Evolutionary conservation across 2,888 invertebrate genomes (phyloP).

Genomic region (Lochmaea crataegi): DNA sequence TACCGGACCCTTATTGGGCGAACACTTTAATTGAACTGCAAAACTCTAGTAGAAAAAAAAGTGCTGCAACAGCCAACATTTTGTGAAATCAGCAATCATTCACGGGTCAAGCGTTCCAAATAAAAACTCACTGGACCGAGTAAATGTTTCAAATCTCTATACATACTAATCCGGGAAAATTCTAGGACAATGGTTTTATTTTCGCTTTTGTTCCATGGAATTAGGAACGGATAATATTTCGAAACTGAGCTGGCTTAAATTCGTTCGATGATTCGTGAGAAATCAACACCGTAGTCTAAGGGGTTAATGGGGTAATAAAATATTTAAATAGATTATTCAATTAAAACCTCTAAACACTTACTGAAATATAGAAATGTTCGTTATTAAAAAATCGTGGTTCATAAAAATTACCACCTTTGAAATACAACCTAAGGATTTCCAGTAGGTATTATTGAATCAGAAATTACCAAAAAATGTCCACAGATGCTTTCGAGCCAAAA

Average conservation of each 20-base stretch:
- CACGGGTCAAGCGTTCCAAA: constrained; percentile 49
- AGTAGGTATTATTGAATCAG: too few relatives aligned
- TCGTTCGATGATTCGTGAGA: constrained; percentile 55
- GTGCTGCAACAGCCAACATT: constrained; percentile 26
- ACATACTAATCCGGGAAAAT: constrained; percentile 59
- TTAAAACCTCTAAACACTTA: too few relatives aligned
- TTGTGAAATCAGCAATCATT: constrained; percentile 46
- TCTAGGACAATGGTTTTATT: constrained; percentile 61
- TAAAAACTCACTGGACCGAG: constrained; percentile 52
- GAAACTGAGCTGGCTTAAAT: constrained; percentile 48
- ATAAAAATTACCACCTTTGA: too few relatives aligned
- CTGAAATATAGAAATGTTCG: too few relatives aligned
- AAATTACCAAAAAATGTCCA: too few relatives aligned
- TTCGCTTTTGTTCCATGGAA: constrained; percentile 54
- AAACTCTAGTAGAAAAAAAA: constrained; percentile 13
- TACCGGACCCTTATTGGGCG: neutral
- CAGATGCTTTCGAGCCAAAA: too few relatives aligned
- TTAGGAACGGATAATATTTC: constrained; percentile 54
- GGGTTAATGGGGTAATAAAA: neutral
- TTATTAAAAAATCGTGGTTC: too few relatives aligned
- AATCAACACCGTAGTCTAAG: constrained; percentile 36
- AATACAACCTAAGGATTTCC: too few relatives aligned
- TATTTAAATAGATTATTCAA: neutral
- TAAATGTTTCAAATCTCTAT: constrained; percentile 57
- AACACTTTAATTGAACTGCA: constrained; percentile 21